Evolutionary conservation across 2,888 invertebrate genomes (phyloP).

Genomic region (Agrotis clavis): DNA sequence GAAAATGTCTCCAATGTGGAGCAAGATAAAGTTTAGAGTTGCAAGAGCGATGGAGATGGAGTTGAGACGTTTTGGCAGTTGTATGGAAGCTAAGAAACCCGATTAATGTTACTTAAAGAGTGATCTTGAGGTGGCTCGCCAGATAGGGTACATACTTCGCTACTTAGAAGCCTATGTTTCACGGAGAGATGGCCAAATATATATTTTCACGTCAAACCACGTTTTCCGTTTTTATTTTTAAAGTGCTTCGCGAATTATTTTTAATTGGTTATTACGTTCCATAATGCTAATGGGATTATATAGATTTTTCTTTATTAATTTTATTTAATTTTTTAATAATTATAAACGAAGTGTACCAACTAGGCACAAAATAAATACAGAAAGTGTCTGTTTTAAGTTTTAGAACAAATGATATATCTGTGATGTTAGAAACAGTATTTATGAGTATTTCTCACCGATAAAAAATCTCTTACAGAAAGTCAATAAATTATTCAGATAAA

Average conservation of each 20-base stretch:
- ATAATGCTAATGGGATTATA: not conserved
- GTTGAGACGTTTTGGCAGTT: constrained; percentile 58
- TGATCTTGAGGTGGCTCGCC: constrained; percentile 81
- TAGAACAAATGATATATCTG: not conserved
- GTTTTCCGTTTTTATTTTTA: constrained; percentile 54
- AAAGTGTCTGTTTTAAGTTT: not conserved
- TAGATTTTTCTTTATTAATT: not conserved
- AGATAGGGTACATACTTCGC: constrained; percentile 88
- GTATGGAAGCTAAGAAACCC: constrained; percentile 72
- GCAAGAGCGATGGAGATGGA: not conserved
- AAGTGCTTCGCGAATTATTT: constrained; percentile 9
- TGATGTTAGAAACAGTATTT: too few species aligned
- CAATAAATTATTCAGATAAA: not conserved
- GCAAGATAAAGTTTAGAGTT: constrained; percentile 9
- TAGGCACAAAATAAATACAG: not conserved
- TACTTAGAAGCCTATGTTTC: constrained; percentile 87
- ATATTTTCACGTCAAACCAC: constrained; percentile 67
- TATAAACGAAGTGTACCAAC: not conserved
- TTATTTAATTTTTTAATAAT: too few species aligned
- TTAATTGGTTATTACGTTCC: constrained; percentile 21
- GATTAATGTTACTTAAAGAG: constrained; percentile 90
- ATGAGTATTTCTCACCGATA: not conserved
- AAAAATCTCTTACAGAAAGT: not conserved
- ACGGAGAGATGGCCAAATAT: constrained; percentile 74
- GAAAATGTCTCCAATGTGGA: constrained; percentile 27